Conservation (phyloP, 2,797 vertebrate species). For the Acestrorhynchus altus region DNA sequence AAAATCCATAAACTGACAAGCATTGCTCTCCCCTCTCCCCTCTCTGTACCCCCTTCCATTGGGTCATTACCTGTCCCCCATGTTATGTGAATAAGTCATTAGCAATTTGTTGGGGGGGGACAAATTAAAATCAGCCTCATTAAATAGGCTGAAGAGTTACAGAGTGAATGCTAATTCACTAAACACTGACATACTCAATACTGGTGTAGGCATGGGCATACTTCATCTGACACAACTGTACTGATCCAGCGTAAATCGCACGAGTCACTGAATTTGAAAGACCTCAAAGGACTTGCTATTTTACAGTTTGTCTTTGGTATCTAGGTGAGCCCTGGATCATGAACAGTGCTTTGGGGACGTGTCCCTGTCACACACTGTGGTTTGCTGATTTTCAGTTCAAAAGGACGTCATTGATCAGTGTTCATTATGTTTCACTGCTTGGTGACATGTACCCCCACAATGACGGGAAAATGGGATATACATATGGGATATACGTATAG, state of each 20-base stretch:
- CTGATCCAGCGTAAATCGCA: neutral
- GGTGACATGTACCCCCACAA: too few species aligned
- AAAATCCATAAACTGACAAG: too few species aligned
- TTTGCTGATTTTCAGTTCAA: too few species aligned
- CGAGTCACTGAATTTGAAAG: too few species aligned
- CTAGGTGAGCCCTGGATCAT: neutral
- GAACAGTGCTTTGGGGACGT: too few species aligned
- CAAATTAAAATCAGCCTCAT: neutral
- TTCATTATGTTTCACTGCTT: too few species aligned
- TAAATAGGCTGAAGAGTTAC: neutral
- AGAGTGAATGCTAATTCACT: neutral
- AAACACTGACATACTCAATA: neutral
- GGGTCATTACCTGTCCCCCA: neutral
- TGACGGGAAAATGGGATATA: too few species aligned
- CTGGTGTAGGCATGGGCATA: neutral
- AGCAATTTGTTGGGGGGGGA: neutral
- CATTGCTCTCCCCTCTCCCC: neutral
- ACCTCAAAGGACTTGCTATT: neutral
- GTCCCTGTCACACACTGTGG: too few species aligned
- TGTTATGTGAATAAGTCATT: slow-evolving; percentile 15
- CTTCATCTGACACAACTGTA: neutral
- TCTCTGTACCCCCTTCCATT: neutral
- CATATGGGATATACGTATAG: too few species aligned
- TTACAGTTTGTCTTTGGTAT: neutral
- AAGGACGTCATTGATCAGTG: too few species aligned